A percentile compares a stretch with the other conserved stretches of the same genome.
Evolutionary conservation across 2,888 invertebrate species (phyloP).

Genomic region (Zonitis immaculata): DNA sequence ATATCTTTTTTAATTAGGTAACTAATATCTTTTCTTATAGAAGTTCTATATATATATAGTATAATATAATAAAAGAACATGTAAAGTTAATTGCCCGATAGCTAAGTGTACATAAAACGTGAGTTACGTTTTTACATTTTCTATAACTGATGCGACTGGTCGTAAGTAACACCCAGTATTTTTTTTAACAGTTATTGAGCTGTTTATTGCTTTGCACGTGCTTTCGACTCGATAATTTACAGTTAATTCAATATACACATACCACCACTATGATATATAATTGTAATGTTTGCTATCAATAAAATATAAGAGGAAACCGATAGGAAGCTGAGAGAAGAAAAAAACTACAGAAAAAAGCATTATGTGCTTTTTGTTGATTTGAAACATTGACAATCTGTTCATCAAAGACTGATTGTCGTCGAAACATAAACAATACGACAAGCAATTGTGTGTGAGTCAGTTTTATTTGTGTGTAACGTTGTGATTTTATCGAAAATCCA

Average conservation of each 20-base stretch:
- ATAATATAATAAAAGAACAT: not conserved
- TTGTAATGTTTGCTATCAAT: not conserved
- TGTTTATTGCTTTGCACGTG: slow-evolving; percentile 6
- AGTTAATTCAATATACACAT: slow-evolving; percentile 3
- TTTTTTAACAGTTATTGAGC: slow-evolving; percentile 1
- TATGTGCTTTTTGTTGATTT: too few species aligned
- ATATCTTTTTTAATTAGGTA: not conserved
- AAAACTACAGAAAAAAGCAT: too few species aligned
- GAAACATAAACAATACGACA: not conserved
- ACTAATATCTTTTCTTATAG: not conserved
- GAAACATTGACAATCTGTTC: too few species aligned
- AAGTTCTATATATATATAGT: not conserved
- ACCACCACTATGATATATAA: not conserved
- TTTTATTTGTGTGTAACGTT: not conserved
- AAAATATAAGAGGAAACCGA: not conserved
- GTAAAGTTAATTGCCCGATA: not conserved
- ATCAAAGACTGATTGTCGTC: not conserved
- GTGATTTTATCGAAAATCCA: not conserved
- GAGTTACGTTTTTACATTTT: slow-evolving; percentile 1
- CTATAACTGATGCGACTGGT: slow-evolving; percentile 2
- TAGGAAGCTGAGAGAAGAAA: too few species aligned
- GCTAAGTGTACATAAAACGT: not conserved
- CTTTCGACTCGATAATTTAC: slow-evolving; percentile 6
- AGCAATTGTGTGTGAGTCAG: not conserved
- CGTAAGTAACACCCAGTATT: slow-evolving; percentile 5